phyloP scores from a whole-genome alignment of 1,140 invertebrate genomes.

The Xylocopa sonorina region DNA sequence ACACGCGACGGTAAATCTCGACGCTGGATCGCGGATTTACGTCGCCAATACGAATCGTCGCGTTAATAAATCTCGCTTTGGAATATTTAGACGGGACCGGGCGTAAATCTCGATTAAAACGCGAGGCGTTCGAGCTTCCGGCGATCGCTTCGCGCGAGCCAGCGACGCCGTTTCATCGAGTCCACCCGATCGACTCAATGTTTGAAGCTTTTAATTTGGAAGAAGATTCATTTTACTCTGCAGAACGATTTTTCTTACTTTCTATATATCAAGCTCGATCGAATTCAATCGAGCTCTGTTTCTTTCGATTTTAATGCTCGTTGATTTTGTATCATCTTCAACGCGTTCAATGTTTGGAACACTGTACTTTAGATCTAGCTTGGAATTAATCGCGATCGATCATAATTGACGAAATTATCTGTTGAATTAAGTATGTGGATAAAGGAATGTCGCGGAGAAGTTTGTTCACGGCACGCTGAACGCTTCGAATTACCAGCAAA shows the following conservation, averaged over 20 bases:
- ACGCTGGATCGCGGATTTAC: slow-evolving; percentile 11
- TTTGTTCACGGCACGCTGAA: too few relatives aligned
- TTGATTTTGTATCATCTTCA: too few relatives aligned
- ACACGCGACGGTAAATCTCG: neutral
- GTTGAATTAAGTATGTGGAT: too few relatives aligned
- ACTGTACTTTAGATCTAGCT: too few relatives aligned
- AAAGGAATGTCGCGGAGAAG: too few relatives aligned
- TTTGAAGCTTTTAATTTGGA: neutral
- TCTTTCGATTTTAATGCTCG: too few relatives aligned
- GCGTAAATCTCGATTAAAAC: slow-evolving; percentile 30
- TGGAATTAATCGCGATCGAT: too few relatives aligned
- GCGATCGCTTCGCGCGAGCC: neutral
- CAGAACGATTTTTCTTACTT: neutral
- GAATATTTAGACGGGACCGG: slow-evolving; percentile 3
- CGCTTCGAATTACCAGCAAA: too few relatives aligned
- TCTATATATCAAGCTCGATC: neutral
- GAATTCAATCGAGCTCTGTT: too few relatives aligned
- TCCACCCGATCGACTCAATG: neutral
- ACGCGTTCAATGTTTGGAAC: too few relatives aligned
- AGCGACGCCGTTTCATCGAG: neutral
- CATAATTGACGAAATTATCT: too few relatives aligned
- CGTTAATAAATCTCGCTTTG: slow-evolving; percentile 12
- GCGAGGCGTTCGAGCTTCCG: neutral
- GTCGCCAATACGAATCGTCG: slow-evolving; percentile 9
- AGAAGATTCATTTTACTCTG: too few relatives aligned